Evolutionary conservation across 2,797 vertebrate species (phyloP), one percentile per base, ranked within the genome.

Genomic region (Menidia menidia): DNA sequence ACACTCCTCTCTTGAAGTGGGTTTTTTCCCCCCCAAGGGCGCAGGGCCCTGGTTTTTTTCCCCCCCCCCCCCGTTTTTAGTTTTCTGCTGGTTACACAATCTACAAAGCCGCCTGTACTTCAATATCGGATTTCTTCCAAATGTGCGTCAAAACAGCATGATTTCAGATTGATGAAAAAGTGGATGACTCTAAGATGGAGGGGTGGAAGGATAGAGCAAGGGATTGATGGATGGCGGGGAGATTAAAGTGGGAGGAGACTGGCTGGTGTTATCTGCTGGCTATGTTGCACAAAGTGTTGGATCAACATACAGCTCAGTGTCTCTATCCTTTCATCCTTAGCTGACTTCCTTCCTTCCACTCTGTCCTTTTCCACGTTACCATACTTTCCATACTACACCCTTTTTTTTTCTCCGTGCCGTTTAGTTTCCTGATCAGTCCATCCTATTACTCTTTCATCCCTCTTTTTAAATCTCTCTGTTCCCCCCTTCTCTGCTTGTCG

Each of bases 211-310:
- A 67, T 66, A 66, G 69, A 75, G 68, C 4, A 16, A 70, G 58
- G 74, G 77, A 83, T 47, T 75, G 85, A 86, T 78, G 82, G 69
- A 81, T 66, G 78, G 76, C 69, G 81, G 71, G 73, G 75, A 85
- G 82, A 88, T 88, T 87, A 87, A 78, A 84, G 71, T 68, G 73
- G 82, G 81, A 77, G 80, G 87, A 84, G 86, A 76, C 64, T 70
- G 62, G 54, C 79, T 72, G 60, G 47, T 84, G 70, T 84, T 85
- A 78, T 88, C 77, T 85, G 55, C 65, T 84, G 77, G 80, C 68
- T 77, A 32, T 71, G 77, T 63, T 74, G 77, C 58, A 77, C 67
- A 64, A 47, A 67, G 60, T 71, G 74, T 78, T 79, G 72, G 73
- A 70, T 83, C 79, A 83, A 79, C 76, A 70, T 44, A 71, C 73